Base-by-base conservation (phyloP, 1,140 invertebrate genomes). In the Elymnias hypermnestra region DNA sequence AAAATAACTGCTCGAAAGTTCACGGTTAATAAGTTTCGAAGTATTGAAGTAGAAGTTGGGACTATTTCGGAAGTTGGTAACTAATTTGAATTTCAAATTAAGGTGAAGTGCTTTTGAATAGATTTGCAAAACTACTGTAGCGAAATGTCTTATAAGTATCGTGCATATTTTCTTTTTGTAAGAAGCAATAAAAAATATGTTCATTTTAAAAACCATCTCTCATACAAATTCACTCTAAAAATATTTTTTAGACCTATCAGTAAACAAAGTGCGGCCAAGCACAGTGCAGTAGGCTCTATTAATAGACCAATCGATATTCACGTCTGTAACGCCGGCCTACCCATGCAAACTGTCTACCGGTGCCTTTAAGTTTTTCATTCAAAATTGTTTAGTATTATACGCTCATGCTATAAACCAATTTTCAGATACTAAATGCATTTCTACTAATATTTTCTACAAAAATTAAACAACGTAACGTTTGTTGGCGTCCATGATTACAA, bases 21-120 rank as follows among this genome's bases (percentile, higher is more conserved):
- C 26, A 29, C 26, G 9, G 22, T 19, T 39, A 39, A 39, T 39
- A 39, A 39, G 37, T 39, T 14, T 15, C 5, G 14, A 23, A 25
- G 22, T 39, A 9, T 13, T 23, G 5, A 14, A 15, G 14, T 8
- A 3, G n/a, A 26, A 8, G 14, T 25, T 5, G 12, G n/a, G 37
- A 39, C 10, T 29, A 25, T 39, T 39, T 14, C 5, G 3, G 21
- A 23, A 39, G 10, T 36, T 37, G 21, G 18, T 15, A 37, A 25
- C 23, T 25, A 12, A 29, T 29, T 29, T 29, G 26, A 29, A 29
- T 12, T 29, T 4, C 10, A 13, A 29, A 29, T 26, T 26, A n/a
- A 3, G 23, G 23, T n/a, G 7, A 2, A 12, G 7, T 12, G 26
- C 13, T 29, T 9, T 13, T 29, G 26, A 29, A 12, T 12, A 0